Base-by-base conservation (phyloP, 2,797 vertebrate genomes). In the Harpagifer antarcticus region DNA sequence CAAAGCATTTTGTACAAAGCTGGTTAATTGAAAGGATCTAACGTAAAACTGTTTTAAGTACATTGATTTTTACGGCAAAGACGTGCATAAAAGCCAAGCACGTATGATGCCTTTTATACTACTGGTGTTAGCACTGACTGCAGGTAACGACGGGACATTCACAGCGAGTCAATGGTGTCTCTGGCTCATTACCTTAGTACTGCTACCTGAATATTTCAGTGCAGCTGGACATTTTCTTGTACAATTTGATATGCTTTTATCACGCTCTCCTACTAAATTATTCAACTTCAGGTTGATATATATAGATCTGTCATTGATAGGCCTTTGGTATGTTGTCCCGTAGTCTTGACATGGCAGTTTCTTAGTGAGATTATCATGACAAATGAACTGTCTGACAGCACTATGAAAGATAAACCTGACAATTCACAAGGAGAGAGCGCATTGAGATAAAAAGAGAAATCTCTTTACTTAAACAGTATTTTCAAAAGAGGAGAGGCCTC, bases 401-500 rank as follows among this genome's bases (percentile, higher is more conserved):
- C n/a, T 56, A 47, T 43, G 15, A 9, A 55, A 74, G 60, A 62
- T 50, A 75, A 68, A 31, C 33, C 9, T 37, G 44, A 27, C 33
- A 53, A 27, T 56, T 40, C 27, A 64, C 17, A 59, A 68, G 27
- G 37, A 55, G 50, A 68, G 43, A 47, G 2, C 42, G 55, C n/a
- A 59, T 17, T 15, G 62, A 70, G 55, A 67, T 27, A 52, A 54
- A 68, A 61, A 45, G 15, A 68, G 31, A 37, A 68, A 43, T 66
- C 52, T 60, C 20, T 50, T 54, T 76, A 58, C 9, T 67, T 47
- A 67, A 64, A 31, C 52, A 1, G 16, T 54, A 49, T 72, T 79
- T 72, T 71, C 16, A 70, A 78, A 77, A 14, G n/a, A 1, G 16
- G 47, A 73, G 47, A 68, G 44, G 43, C 31, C 37, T 49, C 17